phyloP scores from a whole-genome alignment of 1,140 invertebrate species.

The Cydia strobilella region DNA sequence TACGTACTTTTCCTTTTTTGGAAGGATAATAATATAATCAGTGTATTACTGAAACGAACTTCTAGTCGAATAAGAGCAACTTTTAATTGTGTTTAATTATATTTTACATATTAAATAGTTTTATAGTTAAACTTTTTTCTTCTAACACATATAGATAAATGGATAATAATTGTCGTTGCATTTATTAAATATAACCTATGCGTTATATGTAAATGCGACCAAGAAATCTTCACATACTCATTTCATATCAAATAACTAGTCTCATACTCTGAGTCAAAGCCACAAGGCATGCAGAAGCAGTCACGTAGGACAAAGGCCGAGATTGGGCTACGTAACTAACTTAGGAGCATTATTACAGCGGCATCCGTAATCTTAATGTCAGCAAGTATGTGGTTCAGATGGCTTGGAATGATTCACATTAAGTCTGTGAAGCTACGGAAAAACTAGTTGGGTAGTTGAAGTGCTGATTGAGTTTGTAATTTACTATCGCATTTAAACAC shows the following conservation, averaged over 20 bases:
- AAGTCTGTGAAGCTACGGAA: not conserved
- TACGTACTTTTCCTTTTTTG: no score
- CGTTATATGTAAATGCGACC: no score
- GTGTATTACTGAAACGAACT: no score
- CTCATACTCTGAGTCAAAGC: constrained; percentile 1
- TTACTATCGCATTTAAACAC: no score
- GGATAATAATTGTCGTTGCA: no score
- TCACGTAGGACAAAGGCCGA: not conserved
- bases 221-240: not conserved
- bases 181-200: not conserved
- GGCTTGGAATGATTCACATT: not conserved
- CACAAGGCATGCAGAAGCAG: constrained; percentile 12
- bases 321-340: constrained; percentile 14
- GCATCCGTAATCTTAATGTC: constrained; percentile 21
- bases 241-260: not conserved
- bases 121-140: no score
- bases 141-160: no score
- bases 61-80: no score
- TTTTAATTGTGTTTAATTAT: no score
- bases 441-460: not conserved
- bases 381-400: constrained; percentile 14
- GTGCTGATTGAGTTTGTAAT: no score
- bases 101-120: no score
- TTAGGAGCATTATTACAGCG: constrained; percentile 12
- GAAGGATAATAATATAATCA: no score